Percentiles rank a stretch among this genome's conserved stretches.
Evolutionary conservation across 2,113 vertebrate species (phyloP).

Genomic region (Corydoras sp.): DNA sequence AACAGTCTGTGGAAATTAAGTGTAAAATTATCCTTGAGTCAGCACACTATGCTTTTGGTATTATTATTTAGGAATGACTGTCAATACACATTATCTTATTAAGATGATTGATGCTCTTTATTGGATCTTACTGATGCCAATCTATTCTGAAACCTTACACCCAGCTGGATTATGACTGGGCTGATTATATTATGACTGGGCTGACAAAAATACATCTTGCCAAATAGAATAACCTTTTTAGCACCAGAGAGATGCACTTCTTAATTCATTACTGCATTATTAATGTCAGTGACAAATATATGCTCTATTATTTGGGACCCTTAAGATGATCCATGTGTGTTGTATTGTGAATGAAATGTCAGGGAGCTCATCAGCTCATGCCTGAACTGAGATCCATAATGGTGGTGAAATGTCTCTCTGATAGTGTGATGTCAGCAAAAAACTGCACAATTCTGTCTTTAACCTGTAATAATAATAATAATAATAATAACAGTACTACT

Average conservation of each 20-base stretch:
- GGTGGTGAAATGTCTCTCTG: slow-evolving; percentile 27
- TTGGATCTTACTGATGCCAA: slow-evolving; percentile 3
- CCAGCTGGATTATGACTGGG: slow-evolving; percentile 38
- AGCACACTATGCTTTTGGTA: too few species aligned
- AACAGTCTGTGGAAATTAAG: too few species aligned
- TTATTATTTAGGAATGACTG: too few species aligned
- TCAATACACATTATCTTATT: too few species aligned
- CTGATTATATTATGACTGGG: slow-evolving; percentile 43
- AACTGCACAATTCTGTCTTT: slow-evolving; percentile 4
- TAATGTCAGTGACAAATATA: slow-evolving; percentile 40
- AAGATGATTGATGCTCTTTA: neutral
- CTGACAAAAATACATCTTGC: slow-evolving; percentile 33
- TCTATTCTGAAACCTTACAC: slow-evolving; percentile 17
- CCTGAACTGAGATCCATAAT: slow-evolving; percentile 41
- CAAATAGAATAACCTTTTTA: slow-evolving; percentile 47
- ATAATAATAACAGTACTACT: too few species aligned
- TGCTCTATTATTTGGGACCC: slow-evolving; percentile 44
- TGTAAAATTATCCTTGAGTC: too few species aligned
- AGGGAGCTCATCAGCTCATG: slow-evolving; percentile 42
- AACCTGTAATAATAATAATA: too few species aligned
- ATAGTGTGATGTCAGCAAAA: slow-evolving; percentile 42
- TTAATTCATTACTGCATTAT: slow-evolving; percentile 45
- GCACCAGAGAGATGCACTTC: slow-evolving; percentile 36
- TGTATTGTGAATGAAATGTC: slow-evolving; percentile 42
- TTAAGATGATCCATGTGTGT: slow-evolving; percentile 46